Evolutionary conservation across 2,888 invertebrate genomes (phyloP).

Genomic region (Nymphalis polychloros): DNA sequence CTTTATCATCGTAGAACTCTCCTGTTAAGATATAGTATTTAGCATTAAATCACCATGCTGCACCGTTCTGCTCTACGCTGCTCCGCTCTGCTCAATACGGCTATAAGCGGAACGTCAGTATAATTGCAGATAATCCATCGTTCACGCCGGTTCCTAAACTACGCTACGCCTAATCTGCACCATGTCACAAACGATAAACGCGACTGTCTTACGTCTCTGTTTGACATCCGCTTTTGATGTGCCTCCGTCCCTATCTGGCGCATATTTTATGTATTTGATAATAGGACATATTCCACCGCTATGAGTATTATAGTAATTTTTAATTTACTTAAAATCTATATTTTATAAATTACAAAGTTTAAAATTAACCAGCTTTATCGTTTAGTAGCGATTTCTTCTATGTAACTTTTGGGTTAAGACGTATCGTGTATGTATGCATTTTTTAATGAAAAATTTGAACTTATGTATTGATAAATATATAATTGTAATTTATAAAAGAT

Average conservation of each 20-base stretch:
- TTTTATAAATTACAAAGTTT: too few species aligned
- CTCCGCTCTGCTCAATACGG: background rate
- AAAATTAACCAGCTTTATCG: too few species aligned
- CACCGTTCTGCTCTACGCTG: background rate
- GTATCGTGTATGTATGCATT: too few species aligned
- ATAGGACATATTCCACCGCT: background rate
- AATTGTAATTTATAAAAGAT: too few species aligned
- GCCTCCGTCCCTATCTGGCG: background rate
- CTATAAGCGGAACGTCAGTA: background rate
- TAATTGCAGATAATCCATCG: background rate
- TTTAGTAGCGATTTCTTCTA: too few species aligned
- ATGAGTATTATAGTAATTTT: background rate
- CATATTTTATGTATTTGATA: constrained; percentile 7
- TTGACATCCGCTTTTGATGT: constrained; percentile 4
- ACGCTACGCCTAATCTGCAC: constrained; percentile 22
- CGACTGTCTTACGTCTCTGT: constrained; percentile 13
- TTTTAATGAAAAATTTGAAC: too few species aligned
- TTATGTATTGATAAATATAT: too few species aligned
- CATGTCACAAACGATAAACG: constrained; percentile 26
- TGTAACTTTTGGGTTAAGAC: too few species aligned
- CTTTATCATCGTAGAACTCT: background rate
- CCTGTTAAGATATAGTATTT: background rate
- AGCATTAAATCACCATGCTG: background rate
- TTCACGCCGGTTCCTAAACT: constrained; percentile 12
- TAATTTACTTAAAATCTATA: too few species aligned